Evolutionary conservation across 2,113 vertebrate species (phyloP).

Genomic region (Pachycephala philippinensis): DNA sequence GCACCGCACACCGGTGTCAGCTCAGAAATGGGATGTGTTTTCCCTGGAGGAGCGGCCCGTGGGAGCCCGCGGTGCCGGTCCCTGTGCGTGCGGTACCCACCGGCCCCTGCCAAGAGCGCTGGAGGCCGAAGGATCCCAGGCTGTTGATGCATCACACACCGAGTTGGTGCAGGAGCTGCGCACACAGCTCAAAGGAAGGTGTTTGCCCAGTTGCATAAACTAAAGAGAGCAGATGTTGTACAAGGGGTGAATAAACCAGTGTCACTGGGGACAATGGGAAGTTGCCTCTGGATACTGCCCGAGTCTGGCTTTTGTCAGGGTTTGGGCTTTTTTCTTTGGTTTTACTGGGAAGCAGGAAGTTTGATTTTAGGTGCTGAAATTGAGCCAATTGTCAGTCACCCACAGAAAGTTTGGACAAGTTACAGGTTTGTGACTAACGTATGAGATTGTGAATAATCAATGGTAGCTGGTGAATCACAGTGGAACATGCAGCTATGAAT

Average conservation of each 20-base stretch:
- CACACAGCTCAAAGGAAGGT: not conserved
- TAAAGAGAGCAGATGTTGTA: not conserved
- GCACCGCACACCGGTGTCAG: fast-evolving
- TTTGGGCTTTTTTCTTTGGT: not conserved
- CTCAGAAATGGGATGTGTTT: not conserved
- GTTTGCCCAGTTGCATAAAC: not conserved
- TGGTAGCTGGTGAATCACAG: not conserved
- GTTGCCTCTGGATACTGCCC: not conserved
- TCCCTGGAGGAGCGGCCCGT: not conserved
- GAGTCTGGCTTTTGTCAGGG: not conserved
- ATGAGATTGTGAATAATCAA: not conserved
- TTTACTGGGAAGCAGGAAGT: not conserved
- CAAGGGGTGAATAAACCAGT: not conserved
- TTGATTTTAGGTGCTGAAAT: not conserved
- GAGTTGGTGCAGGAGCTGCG: fast-evolving
- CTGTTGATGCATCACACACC: fast-evolving
- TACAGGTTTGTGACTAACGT: not conserved
- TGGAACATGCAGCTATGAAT: not conserved
- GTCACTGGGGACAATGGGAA: too few relatives aligned
- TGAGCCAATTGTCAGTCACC: not conserved
- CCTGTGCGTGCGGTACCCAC: not conserved
- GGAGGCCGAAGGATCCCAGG: fast-evolving
- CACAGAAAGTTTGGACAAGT: not conserved
- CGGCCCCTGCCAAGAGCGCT: fast-evolving
- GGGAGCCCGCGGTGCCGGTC: not conserved